A percentile compares a stretch with the other conserved stretches of the same genome.
phyloP scores from a whole-genome alignment of 53 echinoderm and acorn worm species.

The Antedon mediterranea region DNA sequence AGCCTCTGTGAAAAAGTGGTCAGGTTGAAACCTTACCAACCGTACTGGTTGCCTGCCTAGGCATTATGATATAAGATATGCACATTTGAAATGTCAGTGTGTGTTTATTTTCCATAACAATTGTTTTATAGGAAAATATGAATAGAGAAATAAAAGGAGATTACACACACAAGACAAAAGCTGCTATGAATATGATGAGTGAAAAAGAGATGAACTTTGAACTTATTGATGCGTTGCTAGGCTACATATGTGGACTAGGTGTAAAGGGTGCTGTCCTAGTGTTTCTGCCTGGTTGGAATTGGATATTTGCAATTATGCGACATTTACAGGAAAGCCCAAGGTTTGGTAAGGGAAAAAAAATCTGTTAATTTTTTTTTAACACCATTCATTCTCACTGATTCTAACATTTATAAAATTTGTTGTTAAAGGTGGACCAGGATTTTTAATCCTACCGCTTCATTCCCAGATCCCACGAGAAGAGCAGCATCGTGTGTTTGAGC shows the following conservation, averaged over 20 bases:
- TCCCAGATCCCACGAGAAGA: conserved; percentile 94
- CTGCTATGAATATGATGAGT: conserved; percentile 79
- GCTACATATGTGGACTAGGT: conserved; percentile 60
- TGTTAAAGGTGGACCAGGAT: conserved; percentile 45
- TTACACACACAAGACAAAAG: conserved; percentile 60
- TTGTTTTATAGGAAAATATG: conserved; percentile 43
- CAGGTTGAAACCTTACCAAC: too few species aligned
- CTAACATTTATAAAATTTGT: conserved; percentile 34
- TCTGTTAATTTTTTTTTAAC: too few species aligned
- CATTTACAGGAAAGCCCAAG: conserved; percentile 93
- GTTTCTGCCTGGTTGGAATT: conserved; percentile 92
- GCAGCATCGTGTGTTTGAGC: conserved; percentile 91
- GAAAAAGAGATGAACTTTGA: conserved; percentile 99
- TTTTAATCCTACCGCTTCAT: conserved; percentile 76
- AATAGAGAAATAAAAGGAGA: conserved; percentile 58
- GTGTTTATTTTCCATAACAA: too few species aligned
- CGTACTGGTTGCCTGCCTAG: too few species aligned
- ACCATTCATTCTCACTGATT: conserved; percentile 24
- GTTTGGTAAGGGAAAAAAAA: conserved; percentile 94
- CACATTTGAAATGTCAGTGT: too few species aligned
- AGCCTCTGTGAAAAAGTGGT: too few species aligned
- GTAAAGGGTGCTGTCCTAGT: conserved; percentile 72
- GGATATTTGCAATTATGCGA: conserved; percentile 97
- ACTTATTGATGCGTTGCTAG: conserved; percentile 70
- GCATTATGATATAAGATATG: too few species aligned